These are phyloP conservation scores for Emmelina monodactyla DNA, from an alignment of 2,888 invertebrate genomes.

Conservation along the genomic window DNA sequence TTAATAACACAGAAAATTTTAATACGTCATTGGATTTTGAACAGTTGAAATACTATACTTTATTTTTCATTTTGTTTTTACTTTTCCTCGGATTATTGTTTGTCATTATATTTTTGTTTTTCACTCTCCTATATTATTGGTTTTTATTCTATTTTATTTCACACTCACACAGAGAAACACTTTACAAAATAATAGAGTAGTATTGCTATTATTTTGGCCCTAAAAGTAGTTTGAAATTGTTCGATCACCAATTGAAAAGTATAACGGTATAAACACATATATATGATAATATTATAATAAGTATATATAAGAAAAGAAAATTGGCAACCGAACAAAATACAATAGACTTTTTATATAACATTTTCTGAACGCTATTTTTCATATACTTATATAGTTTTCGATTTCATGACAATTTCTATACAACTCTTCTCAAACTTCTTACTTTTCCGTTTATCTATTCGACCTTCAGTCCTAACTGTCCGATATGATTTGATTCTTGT, in stretches of 20 bases:
- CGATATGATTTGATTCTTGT: slow-evolving; percentile 25
- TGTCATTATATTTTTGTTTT: slow-evolving; percentile 27
- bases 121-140: slow-evolving; percentile 51
- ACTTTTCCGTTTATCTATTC: slow-evolving; percentile 15
- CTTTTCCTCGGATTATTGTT: no score
- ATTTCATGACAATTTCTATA: slow-evolving; percentile 45
- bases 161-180: slow-evolving; percentile 66
- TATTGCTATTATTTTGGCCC: slow-evolving; percentile 55
- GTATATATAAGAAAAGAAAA: slow-evolving; percentile 17
- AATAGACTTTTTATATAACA: slow-evolving; percentile 27
- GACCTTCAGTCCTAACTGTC: slow-evolving; percentile 15
- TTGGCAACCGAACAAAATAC: slow-evolving; percentile 48
- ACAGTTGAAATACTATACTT: no score
- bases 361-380: slow-evolving; percentile 34
- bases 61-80: slow-evolving; percentile 28
- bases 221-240: slow-evolving; percentile 45
- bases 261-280: not conserved
- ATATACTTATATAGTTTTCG: slow-evolving; percentile 33
- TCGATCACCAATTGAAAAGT: slow-evolving; percentile 43
- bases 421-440: slow-evolving; percentile 11
- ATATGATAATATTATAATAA: slow-evolving; percentile 7
- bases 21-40: no score
- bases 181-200: slow-evolving; percentile 54
- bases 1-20: no score
- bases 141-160: slow-evolving; percentile 44